Conservation (phyloP, 2,797 vertebrate species). For the Gallinago stenura region DNA sequence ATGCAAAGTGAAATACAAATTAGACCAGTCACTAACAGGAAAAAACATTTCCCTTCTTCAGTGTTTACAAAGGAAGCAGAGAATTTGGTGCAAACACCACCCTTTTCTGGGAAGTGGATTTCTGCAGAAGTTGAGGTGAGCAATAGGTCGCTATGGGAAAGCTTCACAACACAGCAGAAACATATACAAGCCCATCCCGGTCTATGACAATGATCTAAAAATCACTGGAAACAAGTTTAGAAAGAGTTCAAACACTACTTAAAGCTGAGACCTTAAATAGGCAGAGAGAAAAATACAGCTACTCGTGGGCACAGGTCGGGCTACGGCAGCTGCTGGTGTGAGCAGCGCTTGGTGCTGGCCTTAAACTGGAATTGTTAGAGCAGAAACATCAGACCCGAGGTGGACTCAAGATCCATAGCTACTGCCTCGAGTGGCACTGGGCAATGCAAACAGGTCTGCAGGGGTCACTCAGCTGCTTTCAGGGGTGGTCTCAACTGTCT, state of each 20-base stretch:
- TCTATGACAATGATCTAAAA: neutral
- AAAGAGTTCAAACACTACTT: neutral
- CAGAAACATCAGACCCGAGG: neutral
- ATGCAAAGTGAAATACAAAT: slow-evolving; percentile 14
- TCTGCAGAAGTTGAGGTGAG: neutral
- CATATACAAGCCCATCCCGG: neutral
- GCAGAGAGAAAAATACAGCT: neutral
- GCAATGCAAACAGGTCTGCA: neutral
- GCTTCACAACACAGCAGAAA: neutral
- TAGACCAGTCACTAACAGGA: neutral
- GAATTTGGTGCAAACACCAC: neutral
- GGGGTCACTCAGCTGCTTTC: neutral
- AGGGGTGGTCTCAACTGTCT: neutral
- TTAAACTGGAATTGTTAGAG: neutral
- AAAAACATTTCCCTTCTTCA: neutral
- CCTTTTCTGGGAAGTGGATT: neutral
- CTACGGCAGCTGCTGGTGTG: neutral
- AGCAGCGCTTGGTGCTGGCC: neutral
- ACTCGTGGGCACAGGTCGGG: neutral
- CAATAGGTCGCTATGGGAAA: neutral
- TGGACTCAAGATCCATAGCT: neutral
- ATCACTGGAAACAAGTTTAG: neutral
- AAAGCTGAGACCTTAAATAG: neutral
- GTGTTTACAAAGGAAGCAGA: neutral
- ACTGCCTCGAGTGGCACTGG: neutral